phyloP scores from a whole-genome alignment of 2,797 vertebrate species.

The Hydrocynus forskahlii region DNA sequence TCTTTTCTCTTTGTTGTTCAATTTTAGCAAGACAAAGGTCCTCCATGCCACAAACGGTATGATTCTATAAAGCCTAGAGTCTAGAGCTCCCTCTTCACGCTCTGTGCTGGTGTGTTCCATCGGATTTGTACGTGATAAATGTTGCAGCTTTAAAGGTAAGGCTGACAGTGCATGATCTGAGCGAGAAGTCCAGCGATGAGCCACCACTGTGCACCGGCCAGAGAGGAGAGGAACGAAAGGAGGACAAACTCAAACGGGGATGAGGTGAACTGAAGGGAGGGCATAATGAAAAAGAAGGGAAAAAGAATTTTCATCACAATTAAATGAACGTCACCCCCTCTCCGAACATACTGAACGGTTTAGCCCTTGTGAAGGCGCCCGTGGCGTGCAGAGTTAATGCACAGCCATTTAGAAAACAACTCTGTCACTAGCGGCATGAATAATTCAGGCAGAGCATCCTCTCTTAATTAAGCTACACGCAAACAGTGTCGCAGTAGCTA shows the following conservation, averaged over 20 bases:
- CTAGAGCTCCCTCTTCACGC: slow-evolving; percentile 24
- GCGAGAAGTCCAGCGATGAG: slow-evolving; percentile 30
- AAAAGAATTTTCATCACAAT: slow-evolving; percentile 19
- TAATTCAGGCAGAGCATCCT: slow-evolving; percentile 55
- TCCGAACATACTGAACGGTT: background rate
- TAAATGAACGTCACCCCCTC: slow-evolving; percentile 23
- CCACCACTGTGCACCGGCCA: background rate
- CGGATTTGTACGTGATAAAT: slow-evolving; percentile 35
- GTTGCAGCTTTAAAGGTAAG: slow-evolving; percentile 35
- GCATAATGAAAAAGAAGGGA: background rate
- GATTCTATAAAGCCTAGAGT: slow-evolving; percentile 16
- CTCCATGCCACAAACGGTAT: background rate
- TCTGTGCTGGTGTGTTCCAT: slow-evolving; percentile 26
- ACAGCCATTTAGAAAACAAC: slow-evolving; percentile 51
- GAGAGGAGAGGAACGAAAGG: background rate
- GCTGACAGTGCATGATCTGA: slow-evolving; percentile 21
- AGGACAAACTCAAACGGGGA: slow-evolving; percentile 15
- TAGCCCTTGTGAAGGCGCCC: slow-evolving; percentile 22
- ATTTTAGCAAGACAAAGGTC: slow-evolving; percentile 12
- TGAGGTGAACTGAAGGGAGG: slow-evolving; percentile 8
- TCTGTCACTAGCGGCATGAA: slow-evolving; percentile 52
- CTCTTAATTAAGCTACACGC: slow-evolving; percentile 54
- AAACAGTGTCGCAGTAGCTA: slow-evolving; percentile 45
- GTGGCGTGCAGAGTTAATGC: slow-evolving; percentile 50
- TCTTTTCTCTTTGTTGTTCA: background rate